phyloP scores from a whole-genome alignment of 1,140 invertebrate genomes.

The Meloidogyne exigua region DNA sequence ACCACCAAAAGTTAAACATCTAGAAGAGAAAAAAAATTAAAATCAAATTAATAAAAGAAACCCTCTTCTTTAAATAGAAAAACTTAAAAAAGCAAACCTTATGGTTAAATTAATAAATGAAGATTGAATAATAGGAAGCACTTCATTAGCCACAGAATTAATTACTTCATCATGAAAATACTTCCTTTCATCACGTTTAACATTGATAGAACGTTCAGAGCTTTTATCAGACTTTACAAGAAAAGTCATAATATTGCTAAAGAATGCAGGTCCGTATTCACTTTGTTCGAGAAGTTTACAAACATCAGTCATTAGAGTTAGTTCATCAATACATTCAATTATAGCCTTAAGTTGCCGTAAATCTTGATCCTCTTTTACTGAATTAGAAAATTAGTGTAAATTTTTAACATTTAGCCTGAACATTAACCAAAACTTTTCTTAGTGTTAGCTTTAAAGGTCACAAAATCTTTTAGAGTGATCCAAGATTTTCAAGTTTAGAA shows the following conservation, averaged over 20 bases:
- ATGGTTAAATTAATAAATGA: constrained; percentile 5
- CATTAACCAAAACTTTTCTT: no score
- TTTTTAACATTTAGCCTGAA: no score
- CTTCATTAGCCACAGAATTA: constrained; percentile 2
- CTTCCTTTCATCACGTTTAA: neutral
- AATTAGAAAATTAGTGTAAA: neutral
- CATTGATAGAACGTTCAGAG: neutral
- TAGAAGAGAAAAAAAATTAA: neutral
- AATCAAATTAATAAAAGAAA: no score
- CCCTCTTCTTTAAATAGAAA: no score
- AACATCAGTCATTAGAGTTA: constrained; percentile 31
- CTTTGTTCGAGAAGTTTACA: constrained; percentile 28
- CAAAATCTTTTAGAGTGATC: no score
- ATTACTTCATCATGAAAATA: neutral
- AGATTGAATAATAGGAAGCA: neutral
- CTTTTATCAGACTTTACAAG: constrained; percentile 1
- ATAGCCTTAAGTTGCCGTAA: neutral
- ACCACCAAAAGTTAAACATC: constrained; percentile 33
- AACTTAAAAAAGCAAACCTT: neutral
- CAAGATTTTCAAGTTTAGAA: neutral
- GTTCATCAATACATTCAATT: constrained; percentile 19
- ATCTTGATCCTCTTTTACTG: neutral
- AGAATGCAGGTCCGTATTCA: constrained; percentile 23
- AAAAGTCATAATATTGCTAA: constrained; percentile 28
- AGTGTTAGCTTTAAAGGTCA: no score